These are phyloP conservation scores for Margarornis squamiger DNA, from an alignment of 2,797 vertebrate species.

Conservation along the genomic window DNA sequence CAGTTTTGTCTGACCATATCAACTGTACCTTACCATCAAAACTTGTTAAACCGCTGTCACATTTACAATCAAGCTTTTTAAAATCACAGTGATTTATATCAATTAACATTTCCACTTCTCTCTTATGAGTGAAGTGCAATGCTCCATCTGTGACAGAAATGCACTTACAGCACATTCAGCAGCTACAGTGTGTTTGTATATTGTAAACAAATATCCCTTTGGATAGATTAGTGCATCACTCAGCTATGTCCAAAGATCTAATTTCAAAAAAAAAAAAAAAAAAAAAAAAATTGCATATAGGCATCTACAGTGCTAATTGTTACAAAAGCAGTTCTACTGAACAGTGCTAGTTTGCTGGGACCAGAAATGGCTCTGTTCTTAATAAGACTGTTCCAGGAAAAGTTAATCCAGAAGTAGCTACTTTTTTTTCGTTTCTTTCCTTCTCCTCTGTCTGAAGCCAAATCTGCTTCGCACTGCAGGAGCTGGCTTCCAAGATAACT, in stretches of 20 bases:
- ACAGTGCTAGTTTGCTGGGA: background rate
- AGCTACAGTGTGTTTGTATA: background rate
- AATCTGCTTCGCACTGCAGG: slow-evolving; percentile 1
- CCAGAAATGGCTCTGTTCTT: background rate
- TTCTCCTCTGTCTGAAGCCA: slow-evolving; percentile 3
- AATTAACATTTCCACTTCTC: background rate
- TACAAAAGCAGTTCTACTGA: background rate
- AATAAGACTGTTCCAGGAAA: slow-evolving; percentile 13
- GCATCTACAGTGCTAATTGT: background rate
- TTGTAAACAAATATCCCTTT: background rate
- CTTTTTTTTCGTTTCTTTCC: background rate
- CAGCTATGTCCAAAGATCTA: background rate
- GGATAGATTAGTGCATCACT: background rate
- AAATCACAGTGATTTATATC: background rate
- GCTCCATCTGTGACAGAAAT: background rate
- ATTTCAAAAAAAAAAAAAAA: background rate
- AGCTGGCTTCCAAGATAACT: slow-evolving; percentile 11
- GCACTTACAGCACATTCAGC: background rate
- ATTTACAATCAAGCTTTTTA: background rate
- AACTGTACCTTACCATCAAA: background rate
- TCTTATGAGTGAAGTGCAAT: background rate
- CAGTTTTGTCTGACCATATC: background rate
- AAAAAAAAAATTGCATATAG: background rate
- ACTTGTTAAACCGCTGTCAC: background rate
- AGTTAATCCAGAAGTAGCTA: background rate